Evolutionary conservation across 1,140 invertebrate genomes (phyloP), one percentile per base, ranked within the genome.

Genomic region (Zaprionus nigranus): DNA sequence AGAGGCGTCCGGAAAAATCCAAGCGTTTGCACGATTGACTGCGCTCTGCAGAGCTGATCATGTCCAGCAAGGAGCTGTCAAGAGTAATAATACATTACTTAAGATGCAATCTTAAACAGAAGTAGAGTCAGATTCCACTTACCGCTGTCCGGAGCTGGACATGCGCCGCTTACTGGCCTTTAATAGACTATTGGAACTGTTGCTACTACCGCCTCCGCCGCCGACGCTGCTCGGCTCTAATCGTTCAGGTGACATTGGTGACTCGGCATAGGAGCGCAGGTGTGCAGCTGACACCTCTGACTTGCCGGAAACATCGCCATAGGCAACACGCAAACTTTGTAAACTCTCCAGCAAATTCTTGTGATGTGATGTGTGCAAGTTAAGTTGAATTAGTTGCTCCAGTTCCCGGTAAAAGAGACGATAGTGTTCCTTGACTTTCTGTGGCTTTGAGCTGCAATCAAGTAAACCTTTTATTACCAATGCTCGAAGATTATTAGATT

Each of bases 341-440:
- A 99, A 93, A 92, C 97, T 98, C 60, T 96, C 96, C 13, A 99
- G 94, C 13, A 99, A 94, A 80, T 95, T 95, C 57, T 95, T 94
- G 91, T 99, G 98, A 68, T 95, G 81, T 49, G 95, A 69, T 75
- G 96, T 94, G 17, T 72, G 82, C 7, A 71, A 94, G 87, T 98
- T 96, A 7, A 95, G 95, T 65, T 96, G 95, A 0, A 99, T 92
- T 64, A 98, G 95, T 12, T 95, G 95, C 93, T 99, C 98, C 30
- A 99, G 92, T 91, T 99, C 98, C 46, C 94, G 94, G 96, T 98
- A 99, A 87, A 99, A 94, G 53, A 97, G 94, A 63, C 96, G 95
- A 93, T 98, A 99, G 81, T 98, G 97, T 82, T 99, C 98, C 49
- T 96, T 95, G 34, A 94, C 94, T 20, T 94, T 94, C 83, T 20